Conservation (phyloP, 2,113 vertebrate species). For the Cygnus buccinator region DNA sequence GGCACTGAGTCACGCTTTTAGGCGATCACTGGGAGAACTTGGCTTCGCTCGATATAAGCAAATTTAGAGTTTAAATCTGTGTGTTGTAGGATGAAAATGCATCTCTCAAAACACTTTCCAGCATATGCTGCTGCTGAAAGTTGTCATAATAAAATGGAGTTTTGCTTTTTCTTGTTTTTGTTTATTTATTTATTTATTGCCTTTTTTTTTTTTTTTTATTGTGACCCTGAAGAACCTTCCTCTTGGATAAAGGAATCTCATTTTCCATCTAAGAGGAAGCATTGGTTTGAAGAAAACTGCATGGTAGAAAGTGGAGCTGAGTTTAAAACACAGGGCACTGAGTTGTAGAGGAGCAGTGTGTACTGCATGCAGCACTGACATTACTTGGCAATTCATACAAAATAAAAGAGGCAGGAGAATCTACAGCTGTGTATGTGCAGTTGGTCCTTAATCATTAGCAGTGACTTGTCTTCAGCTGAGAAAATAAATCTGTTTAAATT, state of each 20-base stretch:
- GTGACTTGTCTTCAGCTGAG: not conserved
- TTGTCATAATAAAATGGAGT: not conserved
- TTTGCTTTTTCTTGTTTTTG: not conserved
- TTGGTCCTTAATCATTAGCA: not conserved
- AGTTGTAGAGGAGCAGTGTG: not conserved
- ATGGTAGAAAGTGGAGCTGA: not conserved
- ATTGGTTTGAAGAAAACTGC: not conserved
- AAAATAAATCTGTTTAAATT: not conserved
- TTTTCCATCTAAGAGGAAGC: not conserved
- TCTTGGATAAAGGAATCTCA: not conserved
- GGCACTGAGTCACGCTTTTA: not conserved
- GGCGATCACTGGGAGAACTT: too few relatives aligned
- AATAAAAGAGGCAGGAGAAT: not conserved
- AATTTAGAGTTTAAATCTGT: too few relatives aligned
- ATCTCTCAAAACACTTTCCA: too few relatives aligned
- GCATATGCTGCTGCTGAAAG: not conserved
- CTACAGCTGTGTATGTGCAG: not conserved
- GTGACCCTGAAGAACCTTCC: not conserved
- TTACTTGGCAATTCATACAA: not conserved
- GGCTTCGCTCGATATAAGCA: too few relatives aligned
- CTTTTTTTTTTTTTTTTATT: not conserved
- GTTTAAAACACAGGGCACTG: not conserved
- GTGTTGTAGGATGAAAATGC: too few relatives aligned
- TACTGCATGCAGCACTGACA: not conserved
- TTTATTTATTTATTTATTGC: too few relatives aligned